phyloP scores from a whole-genome alignment of 1,140 invertebrate species.

The Triops cancriformis region DNA sequence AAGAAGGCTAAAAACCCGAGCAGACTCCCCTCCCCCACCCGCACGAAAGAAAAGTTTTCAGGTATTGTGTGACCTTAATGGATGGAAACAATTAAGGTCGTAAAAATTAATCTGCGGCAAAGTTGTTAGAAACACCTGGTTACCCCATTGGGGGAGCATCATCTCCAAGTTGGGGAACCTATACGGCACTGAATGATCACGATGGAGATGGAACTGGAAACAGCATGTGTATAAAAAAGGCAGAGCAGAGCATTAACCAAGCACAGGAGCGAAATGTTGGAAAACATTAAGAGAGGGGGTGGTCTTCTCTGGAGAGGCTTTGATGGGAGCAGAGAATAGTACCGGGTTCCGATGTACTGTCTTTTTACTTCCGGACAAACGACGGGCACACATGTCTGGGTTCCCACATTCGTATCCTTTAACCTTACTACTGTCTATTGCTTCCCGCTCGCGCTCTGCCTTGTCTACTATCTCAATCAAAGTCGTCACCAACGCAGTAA shows the following conservation, averaged over 20 bases:
- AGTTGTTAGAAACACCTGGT: constrained; percentile 6
- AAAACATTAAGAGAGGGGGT: constrained; percentile 5
- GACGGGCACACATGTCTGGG: neutral
- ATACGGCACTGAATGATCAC: neutral
- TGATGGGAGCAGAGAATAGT: constrained; percentile 5
- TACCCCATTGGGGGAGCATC: neutral
- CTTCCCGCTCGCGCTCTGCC: neutral
- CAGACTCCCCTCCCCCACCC: neutral
- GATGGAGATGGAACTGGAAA: neutral
- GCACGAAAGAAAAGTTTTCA: neutral
- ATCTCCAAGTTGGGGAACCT: neutral
- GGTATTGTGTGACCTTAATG: constrained; percentile 10
- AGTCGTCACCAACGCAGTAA: neutral
- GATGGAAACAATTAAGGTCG: constrained; percentile 13
- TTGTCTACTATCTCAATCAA: neutral
- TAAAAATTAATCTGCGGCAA: constrained; percentile 2
- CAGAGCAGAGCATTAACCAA: neutral
- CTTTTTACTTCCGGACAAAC: neutral
- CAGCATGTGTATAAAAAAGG: neutral
- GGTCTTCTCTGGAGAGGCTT: neutral
- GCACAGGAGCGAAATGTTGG: neutral
- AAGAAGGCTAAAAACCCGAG: neutral
- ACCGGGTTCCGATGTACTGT: neutral
- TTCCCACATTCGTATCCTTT: neutral
- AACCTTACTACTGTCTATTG: too few relatives aligned